Percentiles rank a stretch among this genome's conserved stretches.
phyloP scores from a whole-genome alignment of 2,797 vertebrate species.

The Pseudochirops cupreus region DNA sequence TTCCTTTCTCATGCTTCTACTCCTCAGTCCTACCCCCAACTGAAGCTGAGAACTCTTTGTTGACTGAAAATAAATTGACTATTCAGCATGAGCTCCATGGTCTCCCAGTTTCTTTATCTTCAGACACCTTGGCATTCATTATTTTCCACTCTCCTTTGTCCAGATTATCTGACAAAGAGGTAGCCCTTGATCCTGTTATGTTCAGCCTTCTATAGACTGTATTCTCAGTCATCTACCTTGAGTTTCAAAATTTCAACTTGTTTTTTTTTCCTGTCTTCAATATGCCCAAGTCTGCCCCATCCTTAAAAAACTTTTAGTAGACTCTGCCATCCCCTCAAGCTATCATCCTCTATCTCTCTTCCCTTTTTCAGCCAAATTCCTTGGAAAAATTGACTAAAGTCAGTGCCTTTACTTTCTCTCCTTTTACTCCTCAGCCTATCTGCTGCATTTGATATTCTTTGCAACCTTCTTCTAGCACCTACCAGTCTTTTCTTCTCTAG shows the following conservation, averaged over 20 bases:
- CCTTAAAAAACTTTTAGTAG: background rate
- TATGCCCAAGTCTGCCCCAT: background rate
- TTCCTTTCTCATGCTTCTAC: background rate
- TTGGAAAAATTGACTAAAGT: background rate
- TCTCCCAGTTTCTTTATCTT: background rate
- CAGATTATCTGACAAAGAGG: background rate
- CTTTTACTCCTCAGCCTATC: background rate
- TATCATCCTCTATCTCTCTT: background rate
- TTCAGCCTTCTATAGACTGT: background rate
- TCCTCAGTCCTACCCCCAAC: background rate
- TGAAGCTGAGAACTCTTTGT: background rate
- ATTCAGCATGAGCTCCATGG: background rate
- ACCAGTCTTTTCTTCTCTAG: background rate
- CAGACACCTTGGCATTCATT: background rate
- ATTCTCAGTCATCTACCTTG: background rate
- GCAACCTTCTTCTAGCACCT: background rate
- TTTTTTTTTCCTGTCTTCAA: background rate
- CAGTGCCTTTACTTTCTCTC: background rate
- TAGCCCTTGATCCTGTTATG: background rate
- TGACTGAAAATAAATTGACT: background rate
- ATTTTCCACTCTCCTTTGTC: background rate
- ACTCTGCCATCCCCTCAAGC: background rate
- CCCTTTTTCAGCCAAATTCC: background rate
- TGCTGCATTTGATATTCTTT: background rate
- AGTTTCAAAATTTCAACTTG: background rate